A percentile compares a stretch with the other conserved stretches of the same genome.
phyloP scores from a whole-genome alignment of 2,888 invertebrate genomes.

The Eupithecia pulchellata region DNA sequence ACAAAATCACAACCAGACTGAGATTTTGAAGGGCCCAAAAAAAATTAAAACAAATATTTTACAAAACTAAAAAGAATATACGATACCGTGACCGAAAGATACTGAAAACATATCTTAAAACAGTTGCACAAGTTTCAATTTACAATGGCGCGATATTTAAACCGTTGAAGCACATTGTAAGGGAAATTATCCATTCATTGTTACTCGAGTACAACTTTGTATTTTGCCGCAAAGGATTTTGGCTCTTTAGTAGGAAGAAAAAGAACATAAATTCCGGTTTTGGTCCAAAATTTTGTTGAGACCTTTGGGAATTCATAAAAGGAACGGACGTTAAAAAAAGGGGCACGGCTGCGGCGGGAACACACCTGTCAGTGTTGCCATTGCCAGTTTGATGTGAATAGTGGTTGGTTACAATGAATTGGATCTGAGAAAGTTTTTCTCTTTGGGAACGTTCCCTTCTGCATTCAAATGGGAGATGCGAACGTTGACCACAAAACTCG shows the following conservation, averaged over 20 bases:
- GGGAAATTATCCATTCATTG: conserved; percentile 84
- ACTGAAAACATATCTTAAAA: conserved; percentile 47
- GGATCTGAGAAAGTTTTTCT: conserved; percentile 62
- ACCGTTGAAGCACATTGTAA: conserved; percentile 81
- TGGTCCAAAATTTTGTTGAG: conserved; percentile 41
- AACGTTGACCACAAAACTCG: conserved; percentile 24
- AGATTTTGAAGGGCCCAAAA: conserved; percentile 70
- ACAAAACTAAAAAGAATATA: conserved; percentile 62
- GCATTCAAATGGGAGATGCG: conserved; percentile 31
- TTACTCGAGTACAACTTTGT: conserved; percentile 69
- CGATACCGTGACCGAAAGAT: conserved; percentile 46
- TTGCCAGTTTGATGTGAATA: conserved; percentile 84
- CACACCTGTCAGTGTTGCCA: conserved; percentile 85
- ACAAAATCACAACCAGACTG: conserved; percentile 54
- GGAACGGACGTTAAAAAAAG: conserved; percentile 85
- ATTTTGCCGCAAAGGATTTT: conserved; percentile 46
- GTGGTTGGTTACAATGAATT: conserved; percentile 69
- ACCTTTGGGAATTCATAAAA: conserved; percentile 57
- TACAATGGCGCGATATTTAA: conserved; percentile 59
- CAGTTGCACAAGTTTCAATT: conserved; percentile 55
- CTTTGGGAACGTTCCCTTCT: conserved; percentile 21
- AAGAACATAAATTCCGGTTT: conserved; percentile 22
- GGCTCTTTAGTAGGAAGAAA: conserved; percentile 37
- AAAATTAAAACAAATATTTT: conserved; percentile 68
- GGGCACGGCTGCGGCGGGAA: conserved; percentile 83